Evolutionary conservation across 2,113 vertebrate species (phyloP).

Genomic region (Oreocharis arfaki): DNA sequence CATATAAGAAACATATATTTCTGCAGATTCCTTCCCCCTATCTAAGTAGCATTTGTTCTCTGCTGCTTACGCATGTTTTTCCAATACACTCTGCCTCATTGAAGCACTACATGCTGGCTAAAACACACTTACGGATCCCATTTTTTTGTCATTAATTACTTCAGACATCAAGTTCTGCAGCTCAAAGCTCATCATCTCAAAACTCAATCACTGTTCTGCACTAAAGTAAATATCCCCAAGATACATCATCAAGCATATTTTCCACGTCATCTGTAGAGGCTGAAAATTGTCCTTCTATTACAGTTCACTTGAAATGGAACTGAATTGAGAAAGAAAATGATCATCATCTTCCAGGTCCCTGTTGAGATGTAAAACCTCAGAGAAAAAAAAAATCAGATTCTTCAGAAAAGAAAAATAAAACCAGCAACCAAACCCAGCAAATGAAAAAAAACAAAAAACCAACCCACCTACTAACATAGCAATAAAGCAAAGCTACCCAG

Average conservation of each 20-base stretch:
- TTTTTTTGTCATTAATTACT: background rate
- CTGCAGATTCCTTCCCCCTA: background rate
- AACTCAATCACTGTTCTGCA: background rate
- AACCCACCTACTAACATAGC: background rate
- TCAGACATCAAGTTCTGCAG: background rate
- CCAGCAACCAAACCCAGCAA: background rate
- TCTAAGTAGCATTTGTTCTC: background rate
- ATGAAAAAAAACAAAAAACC: background rate
- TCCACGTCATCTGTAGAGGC: background rate
- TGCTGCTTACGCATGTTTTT: background rate
- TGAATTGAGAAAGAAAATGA: background rate
- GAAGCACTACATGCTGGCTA: background rate
- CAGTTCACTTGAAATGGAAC: background rate
- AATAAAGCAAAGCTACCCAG: background rate
- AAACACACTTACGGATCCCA: background rate
- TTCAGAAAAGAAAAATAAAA: background rate
- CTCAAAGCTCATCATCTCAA: background rate
- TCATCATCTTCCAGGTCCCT: background rate
- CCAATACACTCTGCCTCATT: background rate
- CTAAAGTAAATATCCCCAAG: background rate
- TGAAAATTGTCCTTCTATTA: background rate
- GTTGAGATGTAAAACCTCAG: background rate
- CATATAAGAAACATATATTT: background rate
- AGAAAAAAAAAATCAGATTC: background rate
- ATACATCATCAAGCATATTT: conserved; percentile 14